phyloP scores from a whole-genome alignment of 2,797 vertebrate genomes.

The Syndactyla subalaris region DNA sequence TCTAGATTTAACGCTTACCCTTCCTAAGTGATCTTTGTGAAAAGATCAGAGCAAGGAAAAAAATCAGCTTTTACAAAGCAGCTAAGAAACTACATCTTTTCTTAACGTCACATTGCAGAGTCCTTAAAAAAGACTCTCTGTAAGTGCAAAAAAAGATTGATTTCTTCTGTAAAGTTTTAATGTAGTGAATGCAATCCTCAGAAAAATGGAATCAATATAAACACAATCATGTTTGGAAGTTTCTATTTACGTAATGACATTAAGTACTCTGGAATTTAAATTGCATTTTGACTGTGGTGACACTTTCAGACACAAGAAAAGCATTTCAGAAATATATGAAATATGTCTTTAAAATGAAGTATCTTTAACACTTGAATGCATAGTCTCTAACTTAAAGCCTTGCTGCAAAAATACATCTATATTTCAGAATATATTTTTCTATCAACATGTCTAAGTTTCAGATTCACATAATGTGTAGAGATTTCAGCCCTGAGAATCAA shows the following conservation, averaged over 20 bases:
- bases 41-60: neutral
- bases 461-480: neutral
- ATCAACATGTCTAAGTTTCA: neutral
- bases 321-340: neutral
- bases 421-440: neutral
- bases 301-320: slow-evolving; percentile 26
- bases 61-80: neutral
- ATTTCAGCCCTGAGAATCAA: neutral
- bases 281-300: slow-evolving; percentile 1
- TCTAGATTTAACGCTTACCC: neutral
- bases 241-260: slow-evolving; percentile 28
- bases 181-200: neutral
- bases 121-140: neutral
- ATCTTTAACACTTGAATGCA: slow-evolving; percentile 13
- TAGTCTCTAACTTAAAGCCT: neutral
- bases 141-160: neutral
- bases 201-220: slow-evolving; percentile 24
- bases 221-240: neutral
- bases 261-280: slow-evolving; percentile 22
- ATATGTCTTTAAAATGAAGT: slow-evolving; percentile 1
- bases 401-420: neutral
- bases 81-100: neutral
- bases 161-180: neutral
- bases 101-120: neutral
- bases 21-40: neutral